A percentile compares a stretch with the other conserved stretches of the same genome.
Conservation (phyloP, 2,113 vertebrate genomes). For the Patagioenas fasciata region DNA sequence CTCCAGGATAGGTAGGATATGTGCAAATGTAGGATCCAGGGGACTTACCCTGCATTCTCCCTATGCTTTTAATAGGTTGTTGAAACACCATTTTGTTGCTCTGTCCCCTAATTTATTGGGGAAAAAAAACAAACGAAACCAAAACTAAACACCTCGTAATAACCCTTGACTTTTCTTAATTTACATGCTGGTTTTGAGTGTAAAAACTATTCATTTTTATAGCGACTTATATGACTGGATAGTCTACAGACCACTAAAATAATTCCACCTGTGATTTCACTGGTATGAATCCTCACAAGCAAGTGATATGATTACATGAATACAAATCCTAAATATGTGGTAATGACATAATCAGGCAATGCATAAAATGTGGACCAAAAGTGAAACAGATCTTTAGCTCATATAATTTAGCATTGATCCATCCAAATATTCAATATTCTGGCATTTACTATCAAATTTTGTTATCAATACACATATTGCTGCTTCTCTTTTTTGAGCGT, state of each 20-base stretch:
- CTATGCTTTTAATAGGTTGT: not conserved
- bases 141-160: not conserved
- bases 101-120: not conserved
- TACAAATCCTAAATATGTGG: not conserved
- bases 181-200: not conserved
- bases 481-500: too few relatives aligned
- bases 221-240: not conserved
- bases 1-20: not conserved
- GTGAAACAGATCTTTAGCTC: not conserved
- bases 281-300: not conserved
- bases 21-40: not conserved
- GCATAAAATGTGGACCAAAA: not conserved
- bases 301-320: not conserved
- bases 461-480: too few relatives aligned
- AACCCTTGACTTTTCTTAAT: not conserved
- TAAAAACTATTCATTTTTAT: not conserved
- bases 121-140: too few relatives aligned
- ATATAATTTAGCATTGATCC: not conserved
- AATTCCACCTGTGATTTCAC: not conserved
- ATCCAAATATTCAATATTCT: not conserved
- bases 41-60: not conserved
- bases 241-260: not conserved
- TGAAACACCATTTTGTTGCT: not conserved
- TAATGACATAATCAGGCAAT: not conserved
- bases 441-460: too few relatives aligned